Evolutionary conservation across 2,888 invertebrate genomes (phyloP), one percentile per base, ranked within the genome.

Genomic region (Lepidochitona cinerea): DNA sequence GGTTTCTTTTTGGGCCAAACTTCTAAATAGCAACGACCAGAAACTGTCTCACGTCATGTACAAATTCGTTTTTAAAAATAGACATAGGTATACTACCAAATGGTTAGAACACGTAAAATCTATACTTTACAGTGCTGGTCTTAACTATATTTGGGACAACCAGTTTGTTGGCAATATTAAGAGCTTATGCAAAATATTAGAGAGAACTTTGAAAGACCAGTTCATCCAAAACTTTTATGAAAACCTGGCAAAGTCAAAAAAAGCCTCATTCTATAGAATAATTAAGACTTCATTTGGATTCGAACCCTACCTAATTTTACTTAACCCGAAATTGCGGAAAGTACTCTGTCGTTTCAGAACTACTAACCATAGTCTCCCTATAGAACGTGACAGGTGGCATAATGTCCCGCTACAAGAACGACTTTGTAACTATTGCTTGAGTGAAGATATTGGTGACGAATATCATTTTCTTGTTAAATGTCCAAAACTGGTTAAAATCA

Each of bases 341-440:
- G 7, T 35, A 14, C n/a, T 74, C 14, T 36, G 49, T 32, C 41
- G 36, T 52, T 74, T 70, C 32, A 26, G 70, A 32, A 70, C 70
- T n/a, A 41, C 26, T 49, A 70, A 74, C 23, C 32, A 26, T 35
- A 65, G 37, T 66, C 29, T 74, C 12, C 74, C 70, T n/a, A 49
- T 74, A 14, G 74, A 74, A 67, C 33, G 29, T 37, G 70, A 59
- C 5, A 70, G 65, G 66, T 74, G 66, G 36, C n/a, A 68, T 3
- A 67, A 67, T 52, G 70, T 64, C 0, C 59, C 68, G 7, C 68
- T 49, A 26, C 29, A 35, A 18, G 32, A 69, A 52, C 36, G 73
- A 54, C 5, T 41, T 26, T 68, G 68, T 68, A 68, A 32, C 26
- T 35, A 52, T 18, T 72, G 72, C 41, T 36, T 53, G 23, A 18